Evolutionary conservation across 2,113 vertebrate species (phyloP), one percentile per base, ranked within the genome.

Genomic region (Aspiorhynchus laticeps): DNA sequence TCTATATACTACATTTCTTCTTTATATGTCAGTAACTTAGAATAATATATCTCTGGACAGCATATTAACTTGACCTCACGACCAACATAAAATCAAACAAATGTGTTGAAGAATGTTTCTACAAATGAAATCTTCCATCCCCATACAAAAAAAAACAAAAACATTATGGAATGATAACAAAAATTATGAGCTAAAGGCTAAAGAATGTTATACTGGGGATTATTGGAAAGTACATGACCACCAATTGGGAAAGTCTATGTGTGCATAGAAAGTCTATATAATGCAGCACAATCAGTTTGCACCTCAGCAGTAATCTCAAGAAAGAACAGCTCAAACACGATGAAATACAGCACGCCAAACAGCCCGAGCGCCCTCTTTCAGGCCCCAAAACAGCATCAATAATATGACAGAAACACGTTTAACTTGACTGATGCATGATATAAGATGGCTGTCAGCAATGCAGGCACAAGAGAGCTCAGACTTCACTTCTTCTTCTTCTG

Each of bases 111-210:
- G 51, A 48, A 2, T 59, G 43, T 33, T 63, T 90, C 69, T 41
- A 85, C 75, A 51, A 7, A 4, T 48, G 24, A 89, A 87, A 82
- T 69, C 5, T 33, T 69, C 7, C 46, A 8, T 77, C 87, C 85
- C 73, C 53, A 73, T 56, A 14, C 11, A 71, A 65, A 81, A 41
- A 63, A 38, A 81, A 43, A n/a, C n/a, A 36, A 9, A 38, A 3
- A 2, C 3, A 85, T 14, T 88, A 80, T 77, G 92, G 92, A 94
- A 94, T 94, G 93, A 91, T 83, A 80, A 48, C 78, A 4, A 51
- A 78, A 78, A 76, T 17, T 12, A 43, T 41, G 43, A 59, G n/a
- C 65, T 46, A 31, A 71, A 80, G 41, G 38, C 41, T 53, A 88
- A 67, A 63, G 46, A 28, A 33, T 46, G 21, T 81, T 51, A 17